These are phyloP conservation scores for Dryadula phaetusa DNA, from an alignment of 2,888 invertebrate genomes.

Conservation along the genomic window DNA sequence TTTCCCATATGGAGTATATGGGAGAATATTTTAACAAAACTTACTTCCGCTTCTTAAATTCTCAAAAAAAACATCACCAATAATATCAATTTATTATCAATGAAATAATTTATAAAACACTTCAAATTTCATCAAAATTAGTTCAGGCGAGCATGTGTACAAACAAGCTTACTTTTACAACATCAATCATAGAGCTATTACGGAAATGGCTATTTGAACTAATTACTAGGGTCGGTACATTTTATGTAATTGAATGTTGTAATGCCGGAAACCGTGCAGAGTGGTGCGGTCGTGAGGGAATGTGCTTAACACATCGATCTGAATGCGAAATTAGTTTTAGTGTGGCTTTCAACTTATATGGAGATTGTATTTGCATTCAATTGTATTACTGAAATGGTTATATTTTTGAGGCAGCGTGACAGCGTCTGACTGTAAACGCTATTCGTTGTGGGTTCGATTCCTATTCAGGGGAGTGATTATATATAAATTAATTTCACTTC, in stretches of 20 bases:
- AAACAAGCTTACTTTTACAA: too few relatives aligned
- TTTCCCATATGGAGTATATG: too few relatives aligned
- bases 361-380: not conserved
- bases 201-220: not conserved
- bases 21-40: too few relatives aligned
- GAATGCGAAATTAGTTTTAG: not conserved
- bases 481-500: too few relatives aligned
- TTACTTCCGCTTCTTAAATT: too few relatives aligned
- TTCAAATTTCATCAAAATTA: not conserved
- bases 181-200: not conserved
- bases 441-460: too few relatives aligned
- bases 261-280: constrained; percentile 5
- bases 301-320: constrained; percentile 7
- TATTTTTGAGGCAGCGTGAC: too few relatives aligned
- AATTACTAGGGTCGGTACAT: constrained; percentile 9
- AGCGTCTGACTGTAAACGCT: not conserved
- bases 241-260: constrained; percentile 15
- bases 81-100: too few relatives aligned
- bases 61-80: too few relatives aligned
- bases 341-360: not conserved
- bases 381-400: not conserved
- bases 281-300: constrained; percentile 1
- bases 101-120: not conserved
- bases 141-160: too few relatives aligned
- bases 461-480: too few relatives aligned